phyloP scores from a whole-genome alignment of 1,140 invertebrate genomes.

The Scaptomyza graminum region DNA sequence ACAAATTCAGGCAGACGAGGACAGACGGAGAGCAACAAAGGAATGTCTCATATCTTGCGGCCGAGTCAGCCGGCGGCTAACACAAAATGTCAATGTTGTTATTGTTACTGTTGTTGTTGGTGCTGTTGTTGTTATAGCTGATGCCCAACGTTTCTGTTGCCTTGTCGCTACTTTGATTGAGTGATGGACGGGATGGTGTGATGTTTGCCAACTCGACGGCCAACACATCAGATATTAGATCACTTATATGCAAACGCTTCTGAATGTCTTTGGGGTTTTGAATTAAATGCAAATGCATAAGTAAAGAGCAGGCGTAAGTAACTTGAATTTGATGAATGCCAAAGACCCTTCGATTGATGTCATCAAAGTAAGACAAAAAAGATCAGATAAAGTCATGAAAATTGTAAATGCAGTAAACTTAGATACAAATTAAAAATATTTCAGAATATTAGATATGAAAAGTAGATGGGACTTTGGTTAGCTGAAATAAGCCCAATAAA shows the following conservation, averaged over 20 bases:
- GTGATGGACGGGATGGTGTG: slow-evolving; percentile 7
- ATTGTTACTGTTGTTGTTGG: background rate
- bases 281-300: too few species aligned
- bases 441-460: too few species aligned
- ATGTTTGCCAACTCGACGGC: slow-evolving; percentile 36
- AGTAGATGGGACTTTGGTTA: too few species aligned
- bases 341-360: too few species aligned
- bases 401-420: too few species aligned
- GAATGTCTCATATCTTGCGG: slow-evolving; percentile 29
- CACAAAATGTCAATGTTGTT: slow-evolving; percentile 31
- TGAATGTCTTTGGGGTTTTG: too few species aligned
- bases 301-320: too few species aligned
- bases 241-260: slow-evolving; percentile 3
- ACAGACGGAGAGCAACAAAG: slow-evolving; percentile 10
- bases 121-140: slow-evolving; percentile 23
- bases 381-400: too few species aligned
- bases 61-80: background rate
- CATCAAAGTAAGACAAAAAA: too few species aligned
- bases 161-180: slow-evolving; percentile 36
- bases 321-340: too few species aligned
- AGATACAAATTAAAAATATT: too few species aligned
- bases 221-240: slow-evolving; percentile 40
- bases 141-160: background rate
- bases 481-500: too few species aligned
- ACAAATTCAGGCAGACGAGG: slow-evolving; percentile 9